Evolutionary conservation across 2,888 invertebrate genomes (phyloP), one percentile per base, ranked within the genome.

Genomic region (Synanthedon tipuliformis): DNA sequence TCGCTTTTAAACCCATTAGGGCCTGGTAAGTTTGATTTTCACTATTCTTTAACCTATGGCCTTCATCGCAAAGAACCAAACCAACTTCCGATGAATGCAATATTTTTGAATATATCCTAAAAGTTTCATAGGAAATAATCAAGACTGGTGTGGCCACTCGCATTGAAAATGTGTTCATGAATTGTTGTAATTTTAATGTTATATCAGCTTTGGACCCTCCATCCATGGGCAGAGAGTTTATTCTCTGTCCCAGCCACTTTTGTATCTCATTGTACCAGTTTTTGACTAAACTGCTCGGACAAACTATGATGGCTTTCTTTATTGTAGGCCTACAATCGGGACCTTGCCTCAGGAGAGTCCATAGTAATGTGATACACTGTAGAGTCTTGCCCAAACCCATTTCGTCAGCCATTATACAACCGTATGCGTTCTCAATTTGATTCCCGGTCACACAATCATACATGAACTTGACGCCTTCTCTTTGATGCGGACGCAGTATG

Each of bases 401-500:
- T 89, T 99, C 99, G 82, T 99, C 99, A 3, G 99, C 99, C 99
- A 99, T 99, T 50, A 99, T 99, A 68, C 99, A 99, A 1, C 99
- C 99, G 77, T 90, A 93, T 34, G 94, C 94, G 56, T 91, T 90
- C 54, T 94, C 93, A 61, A 97, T 96, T 66, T 96, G 94, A 45
- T 90, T 88, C 1, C 99, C 99, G 8, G 95, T 97, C 3, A 99
- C 98, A 85, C 99, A 99, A 74, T 99, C 98, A 72, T 97, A 99
- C 98, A 99, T 98, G 75, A 99, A 99, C 73, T 95, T 95, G 0
- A 99, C 99, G 41, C 99, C 99, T 73, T 99, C 99, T 60, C 99
- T 90, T 78, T 99, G 99, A 91, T 99, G 99, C 0, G 99, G 99
- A 51, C 99, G 88, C 3, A 99, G 84, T 55, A 99, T 90, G 71